Conservation (phyloP, 2,888 invertebrate genomes). For the Drosophila atroscutellata region DNA sequence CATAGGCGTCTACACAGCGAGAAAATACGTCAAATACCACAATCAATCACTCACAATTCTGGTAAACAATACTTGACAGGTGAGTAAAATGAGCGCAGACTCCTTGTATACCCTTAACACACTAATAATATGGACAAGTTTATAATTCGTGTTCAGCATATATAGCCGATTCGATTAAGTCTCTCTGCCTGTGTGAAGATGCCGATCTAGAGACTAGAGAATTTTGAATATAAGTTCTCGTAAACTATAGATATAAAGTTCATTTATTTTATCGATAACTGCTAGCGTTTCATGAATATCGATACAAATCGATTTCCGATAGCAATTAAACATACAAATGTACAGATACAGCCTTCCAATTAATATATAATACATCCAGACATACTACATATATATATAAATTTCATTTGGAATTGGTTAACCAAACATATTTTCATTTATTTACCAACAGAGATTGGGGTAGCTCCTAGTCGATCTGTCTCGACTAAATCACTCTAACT, state of each 20-base stretch:
- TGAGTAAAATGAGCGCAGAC: background rate
- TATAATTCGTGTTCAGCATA: background rate
- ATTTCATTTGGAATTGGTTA: background rate
- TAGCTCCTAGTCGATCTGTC: background rate
- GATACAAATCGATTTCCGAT: background rate
- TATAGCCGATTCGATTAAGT: background rate
- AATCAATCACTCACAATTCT: background rate
- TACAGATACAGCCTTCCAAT: background rate
- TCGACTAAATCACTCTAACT: background rate
- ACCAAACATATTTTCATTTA: background rate
- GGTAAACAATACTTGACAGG: background rate
- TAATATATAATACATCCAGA: background rate
- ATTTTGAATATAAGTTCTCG: background rate
- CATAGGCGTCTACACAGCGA: slow-evolving; percentile 2
- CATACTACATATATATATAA: background rate
- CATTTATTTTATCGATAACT: background rate
- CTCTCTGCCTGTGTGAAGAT: background rate
- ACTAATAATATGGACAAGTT: background rate
- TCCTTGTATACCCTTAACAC: background rate
- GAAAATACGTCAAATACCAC: background rate
- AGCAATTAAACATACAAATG: background rate
- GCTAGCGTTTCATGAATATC: background rate
- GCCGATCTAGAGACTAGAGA: background rate
- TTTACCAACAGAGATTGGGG: background rate
- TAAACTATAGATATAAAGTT: background rate